Percentiles rank a stretch among this genome's conserved stretches.
phyloP scores from a whole-genome alignment of 2,888 invertebrate genomes.

The Drosophila dives region DNA sequence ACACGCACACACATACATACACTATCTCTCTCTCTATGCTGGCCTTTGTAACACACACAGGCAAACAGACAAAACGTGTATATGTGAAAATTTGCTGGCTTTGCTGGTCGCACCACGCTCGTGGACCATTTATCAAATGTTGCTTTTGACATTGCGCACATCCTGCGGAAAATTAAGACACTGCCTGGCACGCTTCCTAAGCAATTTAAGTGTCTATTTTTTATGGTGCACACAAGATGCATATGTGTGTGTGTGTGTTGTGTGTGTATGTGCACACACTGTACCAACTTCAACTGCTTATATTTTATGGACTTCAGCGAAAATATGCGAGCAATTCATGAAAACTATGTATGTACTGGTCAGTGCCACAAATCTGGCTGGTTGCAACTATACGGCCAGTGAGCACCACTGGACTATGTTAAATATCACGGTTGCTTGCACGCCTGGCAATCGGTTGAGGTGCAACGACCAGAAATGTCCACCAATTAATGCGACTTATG shows the following conservation, averaged over 20 bases:
- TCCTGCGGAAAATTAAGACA: slow-evolving; percentile 78
- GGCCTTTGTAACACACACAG: slow-evolving; percentile 8
- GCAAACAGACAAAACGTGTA: slow-evolving; percentile 6
- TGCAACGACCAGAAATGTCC: slow-evolving; percentile 14
- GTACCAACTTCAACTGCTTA: slow-evolving; percentile 22
- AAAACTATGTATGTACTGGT: background rate
- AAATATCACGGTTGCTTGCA: slow-evolving; percentile 19
- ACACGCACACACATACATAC: background rate
- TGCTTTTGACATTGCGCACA: slow-evolving; percentile 76
- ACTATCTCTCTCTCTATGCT: slow-evolving; percentile 10
- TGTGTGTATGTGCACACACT: slow-evolving; percentile 7
- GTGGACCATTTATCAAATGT: slow-evolving; percentile 73
- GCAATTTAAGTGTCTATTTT: slow-evolving; percentile 74
- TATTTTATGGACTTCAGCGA: slow-evolving; percentile 32
- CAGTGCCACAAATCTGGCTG: slow-evolving; percentile 1
- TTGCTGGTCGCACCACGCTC: slow-evolving; percentile 44
- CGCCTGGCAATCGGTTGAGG: slow-evolving; percentile 25
- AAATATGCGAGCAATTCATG: slow-evolving; percentile 28
- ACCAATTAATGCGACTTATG: slow-evolving; percentile 50
- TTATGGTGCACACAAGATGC: slow-evolving; percentile 35
- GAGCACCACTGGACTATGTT: background rate
- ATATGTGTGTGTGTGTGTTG: slow-evolving; percentile 4
- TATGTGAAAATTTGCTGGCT: slow-evolving; percentile 24
- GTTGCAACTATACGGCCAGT: slow-evolving; percentile 4
- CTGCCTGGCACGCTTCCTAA: slow-evolving; percentile 74